phyloP scores from a whole-genome alignment of 1,140 invertebrate species.

The Lepidurus packardi region DNA sequence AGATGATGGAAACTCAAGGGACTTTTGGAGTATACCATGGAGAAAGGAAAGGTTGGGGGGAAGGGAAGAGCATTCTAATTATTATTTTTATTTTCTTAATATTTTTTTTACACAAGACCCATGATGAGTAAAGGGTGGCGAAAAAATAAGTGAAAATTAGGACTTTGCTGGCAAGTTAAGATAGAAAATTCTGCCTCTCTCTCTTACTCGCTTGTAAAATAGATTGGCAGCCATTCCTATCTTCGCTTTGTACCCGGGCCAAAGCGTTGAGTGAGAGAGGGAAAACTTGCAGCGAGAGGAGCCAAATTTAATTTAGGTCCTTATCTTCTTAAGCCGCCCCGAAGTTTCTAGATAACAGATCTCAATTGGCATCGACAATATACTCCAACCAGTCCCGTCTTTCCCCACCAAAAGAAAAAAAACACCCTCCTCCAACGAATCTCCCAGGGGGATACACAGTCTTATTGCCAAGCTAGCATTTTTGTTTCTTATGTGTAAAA shows the following conservation, averaged over 20 bases:
- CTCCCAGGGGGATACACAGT: too few species aligned
- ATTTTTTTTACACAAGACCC: neutral
- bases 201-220: too few species aligned
- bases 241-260: neutral
- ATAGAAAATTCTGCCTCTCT: too few species aligned
- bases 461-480: too few species aligned
- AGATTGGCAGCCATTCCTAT: too few species aligned
- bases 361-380: neutral
- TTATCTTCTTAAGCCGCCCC: neutral
- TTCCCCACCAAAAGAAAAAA: neutral
- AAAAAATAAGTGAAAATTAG: neutral
- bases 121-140: conserved; percentile 17
- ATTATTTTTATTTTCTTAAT: neutral
- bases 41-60: neutral
- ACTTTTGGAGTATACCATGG: neutral
- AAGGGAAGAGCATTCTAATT: neutral
- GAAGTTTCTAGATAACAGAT: conserved; percentile 6
- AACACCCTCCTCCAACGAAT: too few species aligned
- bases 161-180: neutral
- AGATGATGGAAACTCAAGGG: neutral
- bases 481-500: too few species aligned
- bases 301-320: neutral
- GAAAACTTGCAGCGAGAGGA: neutral
- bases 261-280: neutral
- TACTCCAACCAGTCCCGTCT: neutral